Percentiles rank a stretch among this genome's conserved stretches.
phyloP scores from a whole-genome alignment of 1,140 invertebrate genomes.

The Venustaconcha ellipsiformis region DNA sequence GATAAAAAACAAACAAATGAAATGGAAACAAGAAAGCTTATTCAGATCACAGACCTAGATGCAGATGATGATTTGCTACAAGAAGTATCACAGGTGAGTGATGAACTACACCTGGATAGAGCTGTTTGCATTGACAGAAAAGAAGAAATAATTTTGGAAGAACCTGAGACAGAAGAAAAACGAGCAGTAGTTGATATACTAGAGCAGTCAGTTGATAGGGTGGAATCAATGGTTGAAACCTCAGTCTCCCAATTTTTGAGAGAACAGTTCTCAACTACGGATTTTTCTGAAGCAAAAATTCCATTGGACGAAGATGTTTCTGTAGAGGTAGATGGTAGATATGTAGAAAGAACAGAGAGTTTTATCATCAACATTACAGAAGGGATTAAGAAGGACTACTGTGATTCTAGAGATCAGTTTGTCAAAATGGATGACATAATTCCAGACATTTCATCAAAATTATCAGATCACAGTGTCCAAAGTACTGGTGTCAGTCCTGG shows the following conservation, averaged over 20 bases:
- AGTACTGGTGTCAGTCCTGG: no score
- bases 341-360: constrained; percentile 29
- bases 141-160: no score
- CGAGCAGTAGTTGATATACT: no score
- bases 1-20: constrained; percentile 1
- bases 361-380: constrained; percentile 21
- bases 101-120: no score
- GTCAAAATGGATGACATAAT: constrained; percentile 1
- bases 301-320: not conserved
- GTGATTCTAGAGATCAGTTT: constrained; percentile 8
- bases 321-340: constrained; percentile 9
- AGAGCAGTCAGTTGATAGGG: no score
- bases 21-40: constrained; percentile 8
- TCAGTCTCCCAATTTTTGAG: no score
- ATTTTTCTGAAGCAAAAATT: not conserved
- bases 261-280: no score
- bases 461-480: constrained; percentile 5
- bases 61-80: not conserved
- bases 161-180: no score
- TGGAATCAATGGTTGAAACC: no score
- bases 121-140: no score
- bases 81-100: no score
- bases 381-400: constrained; percentile 24
- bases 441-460: constrained; percentile 1
- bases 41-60: constrained; percentile 5